Conservation (phyloP, 2,888 invertebrate genomes). For the Pandemis heparana region DNA sequence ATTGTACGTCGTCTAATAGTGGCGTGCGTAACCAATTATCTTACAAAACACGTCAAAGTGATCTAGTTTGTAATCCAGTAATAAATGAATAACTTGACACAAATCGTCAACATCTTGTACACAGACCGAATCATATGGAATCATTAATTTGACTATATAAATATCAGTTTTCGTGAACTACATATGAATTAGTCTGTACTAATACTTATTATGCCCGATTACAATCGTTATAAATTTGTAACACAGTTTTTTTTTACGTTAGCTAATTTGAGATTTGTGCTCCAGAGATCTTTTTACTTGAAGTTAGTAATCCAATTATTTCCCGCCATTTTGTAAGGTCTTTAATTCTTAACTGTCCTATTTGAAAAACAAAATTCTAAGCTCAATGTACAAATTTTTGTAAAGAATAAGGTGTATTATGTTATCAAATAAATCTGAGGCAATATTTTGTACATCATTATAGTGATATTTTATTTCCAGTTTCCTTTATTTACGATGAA, state of each 20-base stretch:
- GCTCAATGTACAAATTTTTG: no score
- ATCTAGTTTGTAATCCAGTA: background rate
- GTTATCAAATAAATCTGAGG: no score
- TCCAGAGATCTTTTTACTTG: background rate
- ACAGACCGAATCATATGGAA: background rate
- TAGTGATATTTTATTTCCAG: no score
- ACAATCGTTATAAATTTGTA: background rate
- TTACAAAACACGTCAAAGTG: no score
- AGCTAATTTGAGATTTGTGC: constrained; percentile 2
- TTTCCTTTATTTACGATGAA: no score
- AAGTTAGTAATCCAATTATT: background rate
- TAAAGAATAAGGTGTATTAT: no score
- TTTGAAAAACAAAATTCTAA: no score
- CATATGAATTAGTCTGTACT: background rate
- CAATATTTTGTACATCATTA: no score
- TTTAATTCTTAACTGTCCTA: no score
- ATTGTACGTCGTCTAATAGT: background rate
- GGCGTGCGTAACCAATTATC: no score
- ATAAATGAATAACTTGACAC: background rate
- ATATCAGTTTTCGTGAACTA: background rate
- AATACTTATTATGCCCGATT: background rate
- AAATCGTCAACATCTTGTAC: background rate
- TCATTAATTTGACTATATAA: background rate
- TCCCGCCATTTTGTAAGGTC: background rate
- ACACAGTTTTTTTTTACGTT: background rate